Evolutionary conservation across 2,797 vertebrate genomes (phyloP), one percentile per base, ranked within the genome.

Genomic region (Botia almorhae): DNA sequence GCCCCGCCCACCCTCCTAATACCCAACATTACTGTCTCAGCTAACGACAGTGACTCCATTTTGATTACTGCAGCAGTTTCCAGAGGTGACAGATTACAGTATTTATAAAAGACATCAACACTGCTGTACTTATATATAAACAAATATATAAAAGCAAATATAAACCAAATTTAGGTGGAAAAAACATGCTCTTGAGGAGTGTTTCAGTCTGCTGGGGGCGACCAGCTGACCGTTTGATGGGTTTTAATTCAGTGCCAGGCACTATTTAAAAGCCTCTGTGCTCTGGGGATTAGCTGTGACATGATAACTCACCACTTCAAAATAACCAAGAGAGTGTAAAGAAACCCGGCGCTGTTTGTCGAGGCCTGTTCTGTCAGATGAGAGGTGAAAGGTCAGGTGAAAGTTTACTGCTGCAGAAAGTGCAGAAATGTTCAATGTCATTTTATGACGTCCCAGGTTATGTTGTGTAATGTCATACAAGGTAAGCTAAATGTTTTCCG

Each of bases 31-130:
- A 76, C 63, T 4, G 48, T 55, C 74, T 76, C 74, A 67, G 50
- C 19, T 76, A 67, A 76, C 16, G 3, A 68, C 50, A 6, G 46
- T 60, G n/a, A 36, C 6, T 26, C 63, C 72, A 26, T 61, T 76
- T 58, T 75, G 79, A 46, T 74, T 43, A 74, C 68, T 55, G 50
- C 68, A 72, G 60, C 33, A 36, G 50, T 29, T 67, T 55, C 33
- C 43, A 76, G 53, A 68, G 56, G 80, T 53, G 70, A 26, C 21
- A 76, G 53, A 67, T 73, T 76, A 73, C 63, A 73, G 61, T 84
- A 71, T 76, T 80, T 60, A 78, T 53, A 61, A 60, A 51, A 78
- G 53, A 78, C 69, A 82, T 74, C 69, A 78, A 68, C 63, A 74
- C 55, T 56, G 21, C 55, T 78, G 76, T 74, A 78, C 70, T 69